Evolutionary conservation across 2,113 vertebrate genomes (phyloP).

Genomic region (Brachypodius melanocephalos): DNA sequence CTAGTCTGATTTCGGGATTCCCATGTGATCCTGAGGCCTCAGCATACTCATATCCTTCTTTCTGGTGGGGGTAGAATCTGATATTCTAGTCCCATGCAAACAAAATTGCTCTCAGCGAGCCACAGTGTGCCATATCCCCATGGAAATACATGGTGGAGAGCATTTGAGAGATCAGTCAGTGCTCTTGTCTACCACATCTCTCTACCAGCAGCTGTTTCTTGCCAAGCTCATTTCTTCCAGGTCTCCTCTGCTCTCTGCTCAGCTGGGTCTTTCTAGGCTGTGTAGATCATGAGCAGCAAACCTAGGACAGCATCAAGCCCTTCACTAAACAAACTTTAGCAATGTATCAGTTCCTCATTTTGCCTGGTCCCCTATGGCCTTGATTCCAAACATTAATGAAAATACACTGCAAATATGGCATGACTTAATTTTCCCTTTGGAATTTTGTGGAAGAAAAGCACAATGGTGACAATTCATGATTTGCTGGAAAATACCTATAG

Average conservation of each 20-base stretch:
- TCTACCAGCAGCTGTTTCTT: not conserved
- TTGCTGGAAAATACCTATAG: not conserved
- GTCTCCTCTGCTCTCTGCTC: not conserved
- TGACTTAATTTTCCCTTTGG: not conserved
- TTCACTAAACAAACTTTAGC: not conserved
- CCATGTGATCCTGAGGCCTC: not conserved
- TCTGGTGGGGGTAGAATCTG: not conserved
- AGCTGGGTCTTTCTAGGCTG: not conserved
- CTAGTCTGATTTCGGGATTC: not conserved
- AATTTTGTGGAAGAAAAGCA: not conserved
- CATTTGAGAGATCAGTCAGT: not conserved
- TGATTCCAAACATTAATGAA: not conserved
- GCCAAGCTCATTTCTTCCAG: not conserved
- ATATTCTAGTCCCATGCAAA: not conserved
- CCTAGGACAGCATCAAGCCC: not conserved
- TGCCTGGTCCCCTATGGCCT: not conserved
- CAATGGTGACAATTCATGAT: not conserved
- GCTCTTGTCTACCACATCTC: not conserved
- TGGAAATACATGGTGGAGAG: not conserved
- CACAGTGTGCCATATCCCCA: not conserved
- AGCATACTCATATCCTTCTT: not conserved
- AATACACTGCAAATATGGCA: not conserved
- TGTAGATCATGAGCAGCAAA: not conserved
- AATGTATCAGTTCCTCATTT: not conserved
- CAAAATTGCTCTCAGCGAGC: not conserved